These are phyloP conservation scores for Ooceraea biroi DNA, from an alignment of 1,140 invertebrate species.

Conservation along the genomic window DNA sequence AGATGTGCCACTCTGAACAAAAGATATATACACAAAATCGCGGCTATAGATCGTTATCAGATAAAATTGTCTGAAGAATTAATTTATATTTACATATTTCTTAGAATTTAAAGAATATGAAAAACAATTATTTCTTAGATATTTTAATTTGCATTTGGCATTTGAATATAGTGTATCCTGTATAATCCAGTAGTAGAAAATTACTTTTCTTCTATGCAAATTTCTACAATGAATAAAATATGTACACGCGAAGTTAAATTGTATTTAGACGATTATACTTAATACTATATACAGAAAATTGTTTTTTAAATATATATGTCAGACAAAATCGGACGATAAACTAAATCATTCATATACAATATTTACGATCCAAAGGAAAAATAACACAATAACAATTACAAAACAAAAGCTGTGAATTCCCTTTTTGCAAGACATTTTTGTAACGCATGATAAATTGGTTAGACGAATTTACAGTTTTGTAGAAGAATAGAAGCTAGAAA, in stretches of 20 bases:
- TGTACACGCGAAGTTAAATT: no score
- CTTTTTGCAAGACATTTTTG: neutral
- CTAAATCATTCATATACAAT: neutral
- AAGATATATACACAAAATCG: neutral
- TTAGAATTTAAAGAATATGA: no score
- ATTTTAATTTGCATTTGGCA: no score
- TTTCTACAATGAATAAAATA: neutral
- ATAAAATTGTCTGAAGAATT: constrained; percentile 17
- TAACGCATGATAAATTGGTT: constrained; percentile 62
- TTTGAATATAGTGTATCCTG: no score
- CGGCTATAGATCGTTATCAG: neutral
- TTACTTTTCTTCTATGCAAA: neutral
- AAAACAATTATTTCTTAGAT: no score
- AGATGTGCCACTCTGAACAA: neutral
- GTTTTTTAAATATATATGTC: neutral
- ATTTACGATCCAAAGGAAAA: constrained; percentile 8
- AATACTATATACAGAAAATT: neutral
- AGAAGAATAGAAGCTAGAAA: constrained; percentile 30
- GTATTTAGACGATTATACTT: neutral
- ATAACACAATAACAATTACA: constrained; percentile 26
- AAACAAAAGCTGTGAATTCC: constrained; percentile 7
- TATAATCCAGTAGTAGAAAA: no score
- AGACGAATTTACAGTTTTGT: constrained; percentile 65
- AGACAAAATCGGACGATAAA: neutral
- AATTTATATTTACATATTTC: no score